phyloP scores from a whole-genome alignment of 2,888 invertebrate genomes.

The Cheilosia scutellata region DNA sequence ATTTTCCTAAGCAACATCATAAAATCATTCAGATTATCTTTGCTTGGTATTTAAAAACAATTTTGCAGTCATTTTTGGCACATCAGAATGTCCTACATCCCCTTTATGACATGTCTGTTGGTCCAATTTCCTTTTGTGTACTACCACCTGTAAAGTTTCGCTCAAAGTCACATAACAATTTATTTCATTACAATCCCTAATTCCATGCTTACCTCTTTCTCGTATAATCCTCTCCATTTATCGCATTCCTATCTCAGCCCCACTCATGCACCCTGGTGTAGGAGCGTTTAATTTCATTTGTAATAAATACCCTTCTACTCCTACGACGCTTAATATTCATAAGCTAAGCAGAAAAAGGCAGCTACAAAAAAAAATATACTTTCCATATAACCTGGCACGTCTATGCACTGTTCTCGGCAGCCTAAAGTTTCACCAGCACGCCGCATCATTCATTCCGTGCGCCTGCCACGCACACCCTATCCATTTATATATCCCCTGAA shows the following conservation, averaged over 20 bases:
- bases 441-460: conserved; percentile 57
- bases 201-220: conserved; percentile 27
- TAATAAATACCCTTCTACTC: conserved; percentile 66
- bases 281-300: conserved; percentile 71
- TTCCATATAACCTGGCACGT: conserved; percentile 48
- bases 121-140: too few relatives aligned
- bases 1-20: too few relatives aligned
- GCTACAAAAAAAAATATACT: conserved; percentile 3
- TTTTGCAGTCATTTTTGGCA: too few relatives aligned
- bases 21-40: too few relatives aligned
- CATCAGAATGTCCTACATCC: too few relatives aligned
- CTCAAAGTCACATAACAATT: conserved; percentile 65
- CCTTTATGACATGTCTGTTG: too few relatives aligned
- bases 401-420: conserved; percentile 18
- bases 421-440: conserved; percentile 23
- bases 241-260: conserved; percentile 3
- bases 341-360: conserved; percentile 26
- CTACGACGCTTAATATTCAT: conserved; percentile 70
- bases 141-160: neutral
- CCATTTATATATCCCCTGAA: conserved; percentile 28
- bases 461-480: conserved; percentile 60
- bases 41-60: too few relatives aligned
- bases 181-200: conserved; percentile 43
- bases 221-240: conserved; percentile 20
- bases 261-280: conserved; percentile 36